A percentile compares a stretch with the other conserved stretches of the same genome.
These are phyloP conservation scores for Smutsia temminckii DNA, from an alignment of 2,797 vertebrate species.

Conservation along the genomic window DNA sequence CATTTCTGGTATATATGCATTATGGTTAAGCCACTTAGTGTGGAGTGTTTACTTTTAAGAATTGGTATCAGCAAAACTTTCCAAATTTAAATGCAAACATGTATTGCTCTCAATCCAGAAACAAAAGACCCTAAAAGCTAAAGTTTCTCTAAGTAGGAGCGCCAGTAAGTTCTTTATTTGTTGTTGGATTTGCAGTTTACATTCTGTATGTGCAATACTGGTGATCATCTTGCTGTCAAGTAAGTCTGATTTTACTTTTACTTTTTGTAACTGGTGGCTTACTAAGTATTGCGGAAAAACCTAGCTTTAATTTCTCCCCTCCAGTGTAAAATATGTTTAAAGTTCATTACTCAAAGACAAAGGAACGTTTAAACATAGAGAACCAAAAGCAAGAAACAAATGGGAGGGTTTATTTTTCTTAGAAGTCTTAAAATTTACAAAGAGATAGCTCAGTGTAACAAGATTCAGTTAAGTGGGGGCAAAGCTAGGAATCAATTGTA, in stretches of 20 bases:
- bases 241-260: neutral
- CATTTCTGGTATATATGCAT: neutral
- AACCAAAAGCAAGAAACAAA: neutral
- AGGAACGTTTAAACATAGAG: neutral
- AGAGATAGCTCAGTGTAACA: neutral
- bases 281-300: neutral
- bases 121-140: constrained; percentile 42
- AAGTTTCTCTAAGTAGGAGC: constrained; percentile 56
- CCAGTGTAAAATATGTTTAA: neutral
- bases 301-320: neutral
- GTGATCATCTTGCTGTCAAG: neutral
- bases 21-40: constrained; percentile 5
- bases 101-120: constrained; percentile 57
- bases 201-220: neutral
- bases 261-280: neutral
- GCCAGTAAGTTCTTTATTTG: constrained; percentile 52
- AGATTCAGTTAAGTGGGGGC: neutral
- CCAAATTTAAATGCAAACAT: constrained; percentile 61
- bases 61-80: constrained; percentile 56
- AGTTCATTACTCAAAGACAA: neutral
- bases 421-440: neutral
- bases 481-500: neutral
- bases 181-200: neutral
- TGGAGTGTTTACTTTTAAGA: constrained; percentile 64
- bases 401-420: neutral